These are phyloP conservation scores for Bradypodion pumilum DNA, from an alignment of 2,797 vertebrate genomes.

Conservation along the genomic window DNA sequence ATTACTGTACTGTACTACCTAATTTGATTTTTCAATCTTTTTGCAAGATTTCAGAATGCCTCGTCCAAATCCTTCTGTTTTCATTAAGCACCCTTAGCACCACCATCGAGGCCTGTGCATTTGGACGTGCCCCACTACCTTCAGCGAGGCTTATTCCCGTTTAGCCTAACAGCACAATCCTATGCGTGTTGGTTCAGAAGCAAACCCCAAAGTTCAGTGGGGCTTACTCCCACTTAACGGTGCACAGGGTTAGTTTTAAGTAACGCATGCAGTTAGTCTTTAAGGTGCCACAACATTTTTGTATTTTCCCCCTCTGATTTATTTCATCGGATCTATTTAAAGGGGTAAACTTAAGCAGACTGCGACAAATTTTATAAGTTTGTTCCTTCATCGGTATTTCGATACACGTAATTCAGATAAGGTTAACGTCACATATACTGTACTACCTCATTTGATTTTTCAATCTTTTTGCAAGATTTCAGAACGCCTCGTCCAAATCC, in stretches of 20 bases:
- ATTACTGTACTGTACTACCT: rapidly evolving
- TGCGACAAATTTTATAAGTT: background rate
- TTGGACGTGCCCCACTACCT: background rate
- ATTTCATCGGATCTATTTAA: too few relatives aligned
- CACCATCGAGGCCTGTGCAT: background rate
- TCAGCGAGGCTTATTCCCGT: background rate
- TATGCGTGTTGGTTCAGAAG: background rate
- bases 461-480: background rate
- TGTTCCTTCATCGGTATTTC: background rate
- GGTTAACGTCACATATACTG: background rate
- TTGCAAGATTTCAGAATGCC: background rate
- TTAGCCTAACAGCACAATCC: background rate
- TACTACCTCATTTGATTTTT: background rate
- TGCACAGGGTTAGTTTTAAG: background rate
- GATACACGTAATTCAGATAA: background rate
- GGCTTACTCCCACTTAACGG: background rate
- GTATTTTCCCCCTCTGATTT: too few relatives aligned
- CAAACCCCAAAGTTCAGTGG: too few relatives aligned
- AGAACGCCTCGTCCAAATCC: background rate
- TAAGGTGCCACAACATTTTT: too few relatives aligned
- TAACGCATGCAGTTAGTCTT: too few relatives aligned
- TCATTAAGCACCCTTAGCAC: background rate
- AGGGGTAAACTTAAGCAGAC: too few relatives aligned
- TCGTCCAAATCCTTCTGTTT: rapidly evolving
- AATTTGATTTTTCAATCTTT: background rate